A percentile compares a stretch with the other conserved stretches of the same genome.
These are phyloP conservation scores for Manis crassicaudata DNA, from an alignment of 2,797 vertebrate species.

Conservation along the genomic window DNA sequence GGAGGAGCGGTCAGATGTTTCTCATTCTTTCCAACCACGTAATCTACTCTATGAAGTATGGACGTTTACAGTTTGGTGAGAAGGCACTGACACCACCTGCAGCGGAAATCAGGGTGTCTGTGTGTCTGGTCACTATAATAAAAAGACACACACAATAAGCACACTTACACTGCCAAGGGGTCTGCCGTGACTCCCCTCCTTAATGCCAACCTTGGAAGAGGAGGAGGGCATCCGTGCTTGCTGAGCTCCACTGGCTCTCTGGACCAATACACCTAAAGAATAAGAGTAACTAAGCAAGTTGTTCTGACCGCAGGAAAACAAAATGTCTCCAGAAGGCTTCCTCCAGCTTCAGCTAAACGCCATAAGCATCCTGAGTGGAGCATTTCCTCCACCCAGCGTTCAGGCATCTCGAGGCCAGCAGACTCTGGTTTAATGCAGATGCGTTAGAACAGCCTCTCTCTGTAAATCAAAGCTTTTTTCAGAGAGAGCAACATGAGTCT, in stretches of 20 bases:
- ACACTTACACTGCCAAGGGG: neutral
- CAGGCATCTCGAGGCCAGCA: neutral
- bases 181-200: neutral
- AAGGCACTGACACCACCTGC: neutral
- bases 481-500: slow-evolving; percentile 85
- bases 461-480: slow-evolving; percentile 74
- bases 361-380: neutral
- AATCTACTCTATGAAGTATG: neutral
- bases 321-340: neutral
- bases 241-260: neutral
- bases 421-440: slow-evolving; percentile 17
- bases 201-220: neutral
- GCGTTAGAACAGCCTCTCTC: slow-evolving; percentile 49
- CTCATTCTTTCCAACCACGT: neutral
- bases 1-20: neutral
- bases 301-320: neutral
- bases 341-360: neutral
- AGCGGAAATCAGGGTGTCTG: neutral
- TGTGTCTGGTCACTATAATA: too few relatives aligned
- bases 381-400: neutral
- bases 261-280: neutral
- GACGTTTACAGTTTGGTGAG: neutral
- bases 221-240: neutral
- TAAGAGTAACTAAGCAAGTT: neutral
- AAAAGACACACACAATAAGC: neutral